Evolutionary conservation across 1,140 invertebrate species (phyloP).

Genomic region (Drosophila pruinosa): DNA sequence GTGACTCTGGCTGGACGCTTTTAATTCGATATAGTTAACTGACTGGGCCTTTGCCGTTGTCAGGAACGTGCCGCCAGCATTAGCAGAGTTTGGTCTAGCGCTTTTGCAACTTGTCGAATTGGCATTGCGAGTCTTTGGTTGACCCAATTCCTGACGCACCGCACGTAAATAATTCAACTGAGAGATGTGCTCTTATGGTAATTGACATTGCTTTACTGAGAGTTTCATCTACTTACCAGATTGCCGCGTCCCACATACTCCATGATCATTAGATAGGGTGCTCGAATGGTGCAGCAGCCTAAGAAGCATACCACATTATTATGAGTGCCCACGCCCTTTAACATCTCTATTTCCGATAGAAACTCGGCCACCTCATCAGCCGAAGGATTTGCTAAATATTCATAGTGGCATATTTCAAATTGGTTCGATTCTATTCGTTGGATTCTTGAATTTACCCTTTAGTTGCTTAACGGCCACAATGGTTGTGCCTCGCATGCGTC

Average conservation of each 20-base stretch:
- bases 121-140: slow-evolving; percentile 42
- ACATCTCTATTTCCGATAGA: slow-evolving; percentile 90
- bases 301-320: slow-evolving; percentile 90
- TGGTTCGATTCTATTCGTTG: not conserved
- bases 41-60: slow-evolving; percentile 12
- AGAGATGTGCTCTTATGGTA: not conserved
- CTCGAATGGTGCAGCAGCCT: slow-evolving; percentile 89
- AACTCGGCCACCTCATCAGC: slow-evolving; percentile 87
- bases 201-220: too few relatives aligned
- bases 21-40: slow-evolving; percentile 72
- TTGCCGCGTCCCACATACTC: slow-evolving; percentile 92
- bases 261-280: slow-evolving; percentile 89
- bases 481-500: slow-evolving; percentile 83
- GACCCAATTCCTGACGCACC: slow-evolving; percentile 53
- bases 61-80: not conserved
- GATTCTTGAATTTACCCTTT: slow-evolving; percentile 83
- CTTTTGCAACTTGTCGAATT: slow-evolving; percentile 45
- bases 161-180: slow-evolving; percentile 67
- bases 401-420: not conserved
- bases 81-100: not conserved
- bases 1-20: slow-evolving; percentile 46
- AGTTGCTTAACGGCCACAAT: slow-evolving; percentile 90
- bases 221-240: slow-evolving; percentile 84
- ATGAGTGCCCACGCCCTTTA: slow-evolving; percentile 91
- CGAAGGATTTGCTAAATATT: slow-evolving; percentile 79